Evolutionary conservation across 2,888 invertebrate species (phyloP), one percentile per base, ranked within the genome.

Genomic region (Agrotis clavis): DNA sequence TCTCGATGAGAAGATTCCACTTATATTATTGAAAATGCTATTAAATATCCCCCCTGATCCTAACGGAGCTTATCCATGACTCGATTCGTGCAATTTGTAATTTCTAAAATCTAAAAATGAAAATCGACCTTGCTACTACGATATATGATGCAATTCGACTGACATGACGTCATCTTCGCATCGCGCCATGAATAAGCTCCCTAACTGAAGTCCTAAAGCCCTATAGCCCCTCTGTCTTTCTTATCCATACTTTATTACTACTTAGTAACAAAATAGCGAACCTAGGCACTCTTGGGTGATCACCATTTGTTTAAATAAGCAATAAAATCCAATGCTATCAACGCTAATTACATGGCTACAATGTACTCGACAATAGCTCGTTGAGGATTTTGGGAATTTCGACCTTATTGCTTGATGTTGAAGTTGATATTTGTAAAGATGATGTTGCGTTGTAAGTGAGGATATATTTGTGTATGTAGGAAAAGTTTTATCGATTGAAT

Each of bases 301-400:
- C 70, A 67, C 68, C 77, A 82, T 82, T 82, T 63, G 64, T 82
- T 82, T 79, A 71, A 71, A 82, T 79, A 79, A 74, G 79, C 60
- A 77, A 77, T 82, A 71, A 79, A 82, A 72, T 51, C 54, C 19
- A 66, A 65, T 56, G 48, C 70, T 57, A n/a, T 67, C 64, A 67
- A 47, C 63, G 70, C 76, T 75, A 70, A 74, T 83, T 81, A 66
- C 68, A 67, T 74, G 61, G 70, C 78, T 74, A 57, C 67, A 75
- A 57, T 53, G 21, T 73, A 59, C 54, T 62, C 54, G 50, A 54
- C 59, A 67, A 62, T 72, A 35, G 19, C 60, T 19, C 21, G 41
- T 41, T 11, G 62, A 2, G 19, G 19, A 59, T 3, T 41, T 48
- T 63, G 19, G 11, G 4, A 73, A 57, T 75, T 75, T 63, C 7